Conservation (phyloP, 2,113 vertebrate species). For the Calidris pugnax region DNA sequence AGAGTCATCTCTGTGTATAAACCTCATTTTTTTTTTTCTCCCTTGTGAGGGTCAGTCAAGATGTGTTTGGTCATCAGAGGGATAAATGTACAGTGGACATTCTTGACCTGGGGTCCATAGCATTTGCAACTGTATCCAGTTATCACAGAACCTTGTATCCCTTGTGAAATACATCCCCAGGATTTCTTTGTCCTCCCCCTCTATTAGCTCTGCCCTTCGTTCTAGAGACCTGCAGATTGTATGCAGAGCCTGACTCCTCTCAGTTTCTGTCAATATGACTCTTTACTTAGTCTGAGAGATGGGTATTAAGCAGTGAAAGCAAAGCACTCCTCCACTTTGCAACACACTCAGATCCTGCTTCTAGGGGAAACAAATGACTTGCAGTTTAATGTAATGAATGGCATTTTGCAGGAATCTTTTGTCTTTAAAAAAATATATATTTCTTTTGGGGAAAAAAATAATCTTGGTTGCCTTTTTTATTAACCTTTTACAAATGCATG, state of each 20-base stretch:
- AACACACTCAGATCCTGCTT: not conserved
- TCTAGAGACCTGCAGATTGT: not conserved
- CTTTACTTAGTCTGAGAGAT: not conserved
- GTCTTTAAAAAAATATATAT: not conserved
- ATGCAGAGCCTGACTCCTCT: not conserved
- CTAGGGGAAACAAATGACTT: not conserved
- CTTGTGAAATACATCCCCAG: not conserved
- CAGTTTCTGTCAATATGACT: not conserved
- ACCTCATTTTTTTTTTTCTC: not conserved
- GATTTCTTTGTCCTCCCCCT: not conserved
- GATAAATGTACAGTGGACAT: not conserved
- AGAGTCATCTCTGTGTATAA: not conserved
- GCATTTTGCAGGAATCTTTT: not conserved
- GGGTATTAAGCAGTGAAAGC: conserved; percentile 12
- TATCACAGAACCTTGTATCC: not conserved
- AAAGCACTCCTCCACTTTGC: conserved; percentile 10
- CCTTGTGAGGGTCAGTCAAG: not conserved
- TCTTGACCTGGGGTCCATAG: not conserved
- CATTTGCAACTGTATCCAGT: not conserved
- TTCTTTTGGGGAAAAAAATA: not conserved
- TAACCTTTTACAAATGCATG: not conserved
- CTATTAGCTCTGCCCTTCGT: not conserved
- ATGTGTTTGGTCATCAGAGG: not conserved
- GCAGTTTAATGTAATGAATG: not conserved
- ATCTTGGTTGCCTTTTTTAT: not conserved